Evolutionary conservation across 2,113 vertebrate genomes (phyloP).

Genomic region (Triplophysa tibetana): DNA sequence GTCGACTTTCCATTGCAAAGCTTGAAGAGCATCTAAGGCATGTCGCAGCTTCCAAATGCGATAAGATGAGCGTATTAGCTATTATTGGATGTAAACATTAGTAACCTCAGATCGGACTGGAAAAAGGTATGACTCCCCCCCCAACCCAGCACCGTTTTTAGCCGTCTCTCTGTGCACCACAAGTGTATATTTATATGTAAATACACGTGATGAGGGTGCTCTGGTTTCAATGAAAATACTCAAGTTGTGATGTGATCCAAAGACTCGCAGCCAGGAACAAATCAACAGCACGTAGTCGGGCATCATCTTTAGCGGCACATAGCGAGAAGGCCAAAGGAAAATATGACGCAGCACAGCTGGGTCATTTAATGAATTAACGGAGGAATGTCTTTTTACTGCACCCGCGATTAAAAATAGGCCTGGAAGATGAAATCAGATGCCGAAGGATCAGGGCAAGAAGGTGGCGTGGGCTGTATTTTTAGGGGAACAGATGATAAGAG

Average conservation of each 20-base stretch:
- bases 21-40: constrained; percentile 36
- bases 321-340: constrained; percentile 46
- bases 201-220: constrained; percentile 59
- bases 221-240: constrained; percentile 69
- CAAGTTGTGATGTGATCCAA: constrained; percentile 58
- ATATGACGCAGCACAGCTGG: constrained; percentile 55
- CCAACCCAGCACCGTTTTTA: constrained; percentile 15
- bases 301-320: constrained; percentile 21
- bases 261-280: constrained; percentile 44
- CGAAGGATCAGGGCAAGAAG: constrained; percentile 64
- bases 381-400: constrained; percentile 61
- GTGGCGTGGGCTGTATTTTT: constrained; percentile 66
- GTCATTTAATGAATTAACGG: constrained; percentile 67
- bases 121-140: constrained; percentile 54
- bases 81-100: constrained; percentile 56
- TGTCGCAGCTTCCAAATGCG: constrained; percentile 34
- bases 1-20: constrained; percentile 52
- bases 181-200: constrained; percentile 53
- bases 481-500: constrained; percentile 60
- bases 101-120: constrained; percentile 55
- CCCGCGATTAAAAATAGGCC: constrained; percentile 69
- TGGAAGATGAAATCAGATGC: constrained; percentile 70
- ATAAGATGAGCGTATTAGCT: constrained; percentile 54
- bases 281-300: constrained; percentile 36
- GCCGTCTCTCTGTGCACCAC: constrained; percentile 13